Evolutionary conservation across 2,797 vertebrate species (phyloP).

Genomic region (Phoebastria nigripes): DNA sequence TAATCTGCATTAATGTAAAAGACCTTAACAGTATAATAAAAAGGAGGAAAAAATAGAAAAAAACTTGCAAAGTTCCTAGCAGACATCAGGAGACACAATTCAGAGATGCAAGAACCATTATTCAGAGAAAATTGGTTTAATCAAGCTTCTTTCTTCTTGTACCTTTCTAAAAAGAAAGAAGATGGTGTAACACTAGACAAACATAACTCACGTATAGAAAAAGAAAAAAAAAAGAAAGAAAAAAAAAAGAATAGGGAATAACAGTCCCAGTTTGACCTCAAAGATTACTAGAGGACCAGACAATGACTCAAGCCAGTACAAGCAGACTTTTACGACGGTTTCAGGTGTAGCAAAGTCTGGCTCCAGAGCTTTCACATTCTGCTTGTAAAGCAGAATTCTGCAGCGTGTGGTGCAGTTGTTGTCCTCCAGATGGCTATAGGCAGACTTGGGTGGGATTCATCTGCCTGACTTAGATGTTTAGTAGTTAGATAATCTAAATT

Average conservation of each 20-base stretch:
- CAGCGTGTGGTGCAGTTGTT: not conserved
- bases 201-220: not conserved
- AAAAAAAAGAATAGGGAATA: fast-evolving
- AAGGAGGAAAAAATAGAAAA: not conserved
- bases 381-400: not conserved
- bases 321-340: not conserved
- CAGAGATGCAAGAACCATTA: not conserved
- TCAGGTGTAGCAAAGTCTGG: not conserved
- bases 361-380: not conserved
- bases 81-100: not conserved
- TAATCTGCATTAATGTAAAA: slow-evolving; percentile 19
- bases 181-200: not conserved
- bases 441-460: not conserved
- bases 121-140: not conserved
- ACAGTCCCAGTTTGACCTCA: not conserved
- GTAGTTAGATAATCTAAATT: not conserved
- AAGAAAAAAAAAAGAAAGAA: not conserved
- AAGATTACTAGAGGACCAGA: not conserved
- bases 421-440: not conserved
- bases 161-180: not conserved
- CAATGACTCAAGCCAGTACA: not conserved
- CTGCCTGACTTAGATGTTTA: not conserved
- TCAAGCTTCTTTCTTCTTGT: not conserved
- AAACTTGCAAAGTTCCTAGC: not conserved
- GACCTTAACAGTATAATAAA: not conserved